Base-by-base conservation (phyloP, 2,113 vertebrate genomes). In the Seriola dumerili region DNA sequence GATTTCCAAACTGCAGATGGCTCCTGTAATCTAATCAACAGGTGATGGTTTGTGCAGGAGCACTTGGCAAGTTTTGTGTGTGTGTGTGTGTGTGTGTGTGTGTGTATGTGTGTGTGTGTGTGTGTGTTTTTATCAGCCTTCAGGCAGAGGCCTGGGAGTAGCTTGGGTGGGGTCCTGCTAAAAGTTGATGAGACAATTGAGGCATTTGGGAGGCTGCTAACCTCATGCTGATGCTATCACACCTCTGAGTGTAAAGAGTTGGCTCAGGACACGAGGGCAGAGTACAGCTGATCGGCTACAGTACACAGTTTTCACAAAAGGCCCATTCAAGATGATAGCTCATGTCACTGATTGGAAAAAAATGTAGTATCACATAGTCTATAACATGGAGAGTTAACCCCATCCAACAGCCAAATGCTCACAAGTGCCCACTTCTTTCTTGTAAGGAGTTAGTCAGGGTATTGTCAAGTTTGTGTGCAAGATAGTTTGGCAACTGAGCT, bases 11-110 rank as follows among this genome's bases (percentile, higher is more conserved):
- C 67, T 67, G 17, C 59, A 29, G 17, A 52, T 52, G 34, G 34
- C 52, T 72, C 29, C 48, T 74, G 75, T 80, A 78, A 85, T 89
- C 89, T 55, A 83, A 90, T 92, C 91, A 90, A 71, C 86, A 84
- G 86, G 46, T 88, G 80, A 81, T 77, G 87, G 62, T 75, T 81
- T 66, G 54, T 66, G 54, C 66, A 68, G 48, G 25, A 65, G 46
- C 54, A 66, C 55, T n/a, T 44, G 69, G 44, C 46, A 83, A 59
- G 65, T 65, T 25, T 88, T 68, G 9, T 80, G 61, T 69, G 8
- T 42, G 40, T 46, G 44, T 70, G 68, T 46, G 57, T 66, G 23
- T 23, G 64, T 48, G 9, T 80, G 61, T 69, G 8, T 42, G 42
- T 46, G 44, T 67, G 67, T 46, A 46, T 64, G 25, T 23, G 61